A percentile compares a stretch with the other conserved stretches of the same genome.
Conservation (phyloP, 2,888 invertebrate genomes). For the Nymphalis urticae region DNA sequence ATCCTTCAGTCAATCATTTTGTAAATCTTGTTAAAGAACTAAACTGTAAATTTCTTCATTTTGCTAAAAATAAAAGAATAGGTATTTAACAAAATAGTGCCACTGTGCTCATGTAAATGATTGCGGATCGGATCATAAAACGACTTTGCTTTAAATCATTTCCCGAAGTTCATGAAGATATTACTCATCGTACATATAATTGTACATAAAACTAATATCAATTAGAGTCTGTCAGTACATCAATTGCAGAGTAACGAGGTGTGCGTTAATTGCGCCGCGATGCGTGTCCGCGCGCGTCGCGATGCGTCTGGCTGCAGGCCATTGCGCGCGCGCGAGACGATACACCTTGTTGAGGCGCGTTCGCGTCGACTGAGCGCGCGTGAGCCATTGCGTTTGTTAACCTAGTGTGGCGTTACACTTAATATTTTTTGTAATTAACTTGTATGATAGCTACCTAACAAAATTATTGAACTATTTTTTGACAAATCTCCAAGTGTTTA, state of each 20-base stretch:
- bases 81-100: too few relatives aligned
- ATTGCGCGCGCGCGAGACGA: constrained; percentile 39
- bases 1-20: too few relatives aligned
- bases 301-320: constrained; percentile 52
- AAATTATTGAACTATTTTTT: background rate
- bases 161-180: background rate
- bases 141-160: background rate
- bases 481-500: too few relatives aligned
- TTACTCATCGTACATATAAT: constrained; percentile 12
- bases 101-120: too few relatives aligned
- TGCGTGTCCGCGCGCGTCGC: constrained; percentile 39
- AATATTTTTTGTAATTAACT: background rate
- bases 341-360: constrained; percentile 54
- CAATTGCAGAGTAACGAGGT: constrained; percentile 24
- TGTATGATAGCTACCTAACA: background rate
- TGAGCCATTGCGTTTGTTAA: constrained; percentile 26
- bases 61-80: too few relatives aligned
- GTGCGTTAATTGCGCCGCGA: constrained; percentile 26
- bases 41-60: too few relatives aligned
- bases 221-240: constrained; percentile 30
- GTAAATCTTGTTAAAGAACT: too few relatives aligned
- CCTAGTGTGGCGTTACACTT: constrained; percentile 30
- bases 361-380: constrained; percentile 13
- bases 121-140: background rate
- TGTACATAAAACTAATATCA: constrained; percentile 31